These are phyloP conservation scores for Busseola fusca DNA, from an alignment of 2,888 invertebrate genomes.

Conservation along the genomic window DNA sequence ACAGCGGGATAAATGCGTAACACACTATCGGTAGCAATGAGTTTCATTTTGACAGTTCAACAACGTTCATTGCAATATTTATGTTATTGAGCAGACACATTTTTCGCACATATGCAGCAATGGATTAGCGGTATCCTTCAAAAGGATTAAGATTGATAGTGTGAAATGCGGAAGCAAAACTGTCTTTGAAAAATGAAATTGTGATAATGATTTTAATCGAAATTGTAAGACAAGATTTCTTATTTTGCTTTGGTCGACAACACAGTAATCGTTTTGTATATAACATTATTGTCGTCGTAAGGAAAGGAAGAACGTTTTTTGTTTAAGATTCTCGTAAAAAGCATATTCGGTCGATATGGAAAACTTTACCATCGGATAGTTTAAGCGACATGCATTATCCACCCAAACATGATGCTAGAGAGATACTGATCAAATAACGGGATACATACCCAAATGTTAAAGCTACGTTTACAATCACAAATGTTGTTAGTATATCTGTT, in stretches of 20 bases:
- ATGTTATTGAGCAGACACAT: not conserved
- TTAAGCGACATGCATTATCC: not conserved
- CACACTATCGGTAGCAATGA: not conserved
- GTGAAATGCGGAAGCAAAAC: slow-evolving; percentile 25
- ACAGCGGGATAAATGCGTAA: not conserved
- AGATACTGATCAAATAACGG: slow-evolving; percentile 25
- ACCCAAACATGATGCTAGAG: slow-evolving; percentile 14
- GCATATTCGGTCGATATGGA: slow-evolving; percentile 22
- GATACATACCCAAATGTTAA: slow-evolving; percentile 21
- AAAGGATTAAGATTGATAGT: not conserved
- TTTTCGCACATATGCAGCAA: not conserved
- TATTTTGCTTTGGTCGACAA: slow-evolving; percentile 18
- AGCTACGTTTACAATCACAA: slow-evolving; percentile 1
- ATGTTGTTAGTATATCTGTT: slow-evolving; percentile 13
- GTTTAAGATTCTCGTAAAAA: slow-evolving; percentile 39
- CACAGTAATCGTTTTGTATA: slow-evolving; percentile 5
- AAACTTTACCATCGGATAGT: slow-evolving; percentile 19
- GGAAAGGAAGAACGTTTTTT: slow-evolving; percentile 25
- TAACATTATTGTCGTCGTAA: slow-evolving; percentile 15
- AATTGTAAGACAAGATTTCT: slow-evolving; percentile 3
- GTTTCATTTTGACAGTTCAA: not conserved
- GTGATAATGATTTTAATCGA: slow-evolving; percentile 29
- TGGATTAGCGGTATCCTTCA: not conserved
- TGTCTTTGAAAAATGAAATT: slow-evolving; percentile 27
- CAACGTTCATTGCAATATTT: not conserved